A percentile compares a stretch with the other conserved stretches of the same genome.
These are phyloP conservation scores for Adelges cooleyi DNA, from an alignment of 1,140 invertebrate species.

Conservation along the genomic window DNA sequence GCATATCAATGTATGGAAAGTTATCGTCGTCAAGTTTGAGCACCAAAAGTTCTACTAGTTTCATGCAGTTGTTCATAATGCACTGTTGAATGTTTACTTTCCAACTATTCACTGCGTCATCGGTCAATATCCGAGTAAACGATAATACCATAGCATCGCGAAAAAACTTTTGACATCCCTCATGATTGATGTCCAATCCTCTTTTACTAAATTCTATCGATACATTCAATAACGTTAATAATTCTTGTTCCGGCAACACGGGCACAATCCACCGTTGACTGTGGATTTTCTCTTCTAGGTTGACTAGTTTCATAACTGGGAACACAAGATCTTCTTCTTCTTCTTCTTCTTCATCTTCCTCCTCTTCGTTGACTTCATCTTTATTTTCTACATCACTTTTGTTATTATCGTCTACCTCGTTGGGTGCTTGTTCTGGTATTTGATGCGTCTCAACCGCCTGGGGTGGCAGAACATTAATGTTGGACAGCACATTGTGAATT, in stretches of 20 bases:
- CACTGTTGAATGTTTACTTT: slow-evolving; percentile 93
- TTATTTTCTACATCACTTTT: not conserved
- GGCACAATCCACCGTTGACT: slow-evolving; percentile 93
- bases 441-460: not conserved
- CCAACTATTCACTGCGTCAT: slow-evolving; percentile 96
- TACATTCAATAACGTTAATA: slow-evolving; percentile 81
- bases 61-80: slow-evolving; percentile 85
- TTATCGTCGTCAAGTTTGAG: slow-evolving; percentile 83
- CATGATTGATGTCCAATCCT: slow-evolving; percentile 79
- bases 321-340: slow-evolving; percentile 44
- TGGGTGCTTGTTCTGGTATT: not conserved
- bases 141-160: slow-evolving; percentile 87
- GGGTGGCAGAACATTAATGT: slow-evolving; percentile 3
- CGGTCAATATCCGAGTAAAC: slow-evolving; percentile 95
- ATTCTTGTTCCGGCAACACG: slow-evolving; percentile 87
- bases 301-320: slow-evolving; percentile 71
- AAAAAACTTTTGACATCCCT: slow-evolving; percentile 89
- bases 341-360: slow-evolving; percentile 9
- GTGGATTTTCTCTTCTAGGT: slow-evolving; percentile 89
- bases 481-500: slow-evolving; percentile 16
- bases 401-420: not conserved
- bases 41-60: slow-evolving; percentile 83
- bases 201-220: slow-evolving; percentile 66
- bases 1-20: slow-evolving; percentile 80
- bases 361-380: slow-evolving; percentile 1